Conservation (phyloP, 2,113 vertebrate genomes). For the Ophthalmotilapia sp. region DNA sequence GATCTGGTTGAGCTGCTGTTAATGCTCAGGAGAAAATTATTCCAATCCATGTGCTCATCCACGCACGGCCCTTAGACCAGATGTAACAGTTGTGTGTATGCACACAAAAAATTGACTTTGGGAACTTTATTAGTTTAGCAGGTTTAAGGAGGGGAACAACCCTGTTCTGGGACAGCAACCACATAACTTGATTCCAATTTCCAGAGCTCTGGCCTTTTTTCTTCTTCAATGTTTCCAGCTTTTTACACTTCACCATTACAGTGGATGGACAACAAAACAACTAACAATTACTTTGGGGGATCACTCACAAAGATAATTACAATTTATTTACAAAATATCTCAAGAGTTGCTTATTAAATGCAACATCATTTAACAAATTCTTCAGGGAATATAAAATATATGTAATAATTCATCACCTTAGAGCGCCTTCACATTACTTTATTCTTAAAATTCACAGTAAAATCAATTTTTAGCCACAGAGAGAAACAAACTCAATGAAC, state of each 20-base stretch:
- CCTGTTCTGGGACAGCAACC: not conserved
- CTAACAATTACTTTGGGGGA: not conserved
- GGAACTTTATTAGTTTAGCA: not conserved
- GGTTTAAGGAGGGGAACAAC: not conserved
- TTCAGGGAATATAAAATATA: not conserved
- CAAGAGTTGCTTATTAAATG: not conserved
- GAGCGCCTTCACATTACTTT: not conserved
- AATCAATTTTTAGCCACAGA: not conserved
- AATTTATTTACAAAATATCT: not conserved
- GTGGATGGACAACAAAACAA: not conserved
- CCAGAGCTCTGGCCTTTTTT: not conserved
- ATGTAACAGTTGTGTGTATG: not conserved
- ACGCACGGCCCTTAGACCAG: not conserved
- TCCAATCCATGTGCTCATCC: not conserved
- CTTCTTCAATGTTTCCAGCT: not conserved
- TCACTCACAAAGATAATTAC: not conserved
- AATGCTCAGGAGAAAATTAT: not conserved
- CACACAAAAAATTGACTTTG: not conserved
- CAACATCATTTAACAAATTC: not conserved
- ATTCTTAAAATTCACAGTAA: not conserved
- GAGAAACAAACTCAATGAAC: not conserved
- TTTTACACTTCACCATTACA: not conserved
- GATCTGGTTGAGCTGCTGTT: constrained; percentile 10
- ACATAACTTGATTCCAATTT: not conserved
- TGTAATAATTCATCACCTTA: not conserved